A percentile compares a stretch with the other conserved stretches of the same genome.
Conservation (phyloP, 2,888 invertebrate genomes). For the Heliothis peltigera region DNA sequence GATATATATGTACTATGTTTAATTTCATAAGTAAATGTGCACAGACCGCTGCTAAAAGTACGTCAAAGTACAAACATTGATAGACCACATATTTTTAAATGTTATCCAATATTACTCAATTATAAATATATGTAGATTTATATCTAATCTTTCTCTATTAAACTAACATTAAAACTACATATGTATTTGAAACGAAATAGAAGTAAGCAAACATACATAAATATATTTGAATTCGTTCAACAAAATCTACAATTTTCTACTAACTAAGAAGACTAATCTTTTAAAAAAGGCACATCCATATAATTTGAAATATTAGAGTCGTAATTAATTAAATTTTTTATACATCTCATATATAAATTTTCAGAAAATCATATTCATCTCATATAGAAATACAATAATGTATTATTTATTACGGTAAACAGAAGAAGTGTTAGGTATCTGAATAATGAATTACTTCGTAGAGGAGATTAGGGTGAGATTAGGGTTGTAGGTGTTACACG, state of each 20-base stretch:
- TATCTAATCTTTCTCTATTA: constrained; percentile 35
- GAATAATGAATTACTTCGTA: constrained; percentile 41
- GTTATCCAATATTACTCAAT: constrained; percentile 33
- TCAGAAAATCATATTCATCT: not conserved
- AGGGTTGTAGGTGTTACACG: constrained; percentile 23
- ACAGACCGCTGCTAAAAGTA: constrained; percentile 38
- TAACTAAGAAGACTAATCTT: constrained; percentile 65
- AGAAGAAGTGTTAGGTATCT: constrained; percentile 31
- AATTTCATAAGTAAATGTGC: constrained; percentile 37
- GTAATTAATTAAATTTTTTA: constrained; percentile 17
- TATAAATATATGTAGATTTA: constrained; percentile 39
- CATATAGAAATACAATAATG: constrained; percentile 7
- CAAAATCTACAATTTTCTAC: constrained; percentile 49
- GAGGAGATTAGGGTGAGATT: constrained; percentile 28
- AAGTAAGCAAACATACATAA: constrained; percentile 29
- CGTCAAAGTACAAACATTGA: constrained; percentile 52
- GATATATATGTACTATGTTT: constrained; percentile 41
- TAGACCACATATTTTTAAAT: constrained; percentile 48
- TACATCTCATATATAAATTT: not conserved
- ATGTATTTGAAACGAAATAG: constrained; percentile 31
- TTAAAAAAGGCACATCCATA: constrained; percentile 84
- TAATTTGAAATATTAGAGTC: constrained; percentile 65
- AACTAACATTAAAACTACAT: constrained; percentile 51
- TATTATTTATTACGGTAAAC: constrained; percentile 31
- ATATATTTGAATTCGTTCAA: constrained; percentile 31